A percentile compares a stretch with the other conserved stretches of the same genome.
Evolutionary conservation across 2,797 vertebrate species (phyloP).

Genomic region (Myripristis jacobus): DNA sequence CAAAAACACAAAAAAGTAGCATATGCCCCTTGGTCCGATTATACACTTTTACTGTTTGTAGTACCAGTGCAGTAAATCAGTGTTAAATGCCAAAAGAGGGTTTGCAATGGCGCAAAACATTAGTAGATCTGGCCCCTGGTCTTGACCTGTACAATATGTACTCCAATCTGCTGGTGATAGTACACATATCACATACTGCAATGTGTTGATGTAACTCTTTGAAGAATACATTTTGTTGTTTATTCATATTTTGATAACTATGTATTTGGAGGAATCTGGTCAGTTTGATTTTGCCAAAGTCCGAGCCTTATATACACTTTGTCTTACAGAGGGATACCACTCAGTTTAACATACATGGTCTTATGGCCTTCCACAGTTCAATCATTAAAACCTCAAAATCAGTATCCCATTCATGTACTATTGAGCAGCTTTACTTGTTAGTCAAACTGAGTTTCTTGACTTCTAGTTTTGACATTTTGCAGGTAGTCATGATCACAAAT

Average conservation of each 20-base stretch:
- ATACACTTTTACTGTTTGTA: too few relatives aligned
- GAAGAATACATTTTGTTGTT: neutral
- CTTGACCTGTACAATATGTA: neutral
- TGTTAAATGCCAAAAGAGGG: too few relatives aligned
- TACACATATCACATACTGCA: neutral
- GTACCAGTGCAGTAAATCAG: too few relatives aligned
- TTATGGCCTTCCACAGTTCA: neutral
- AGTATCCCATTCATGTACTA: neutral
- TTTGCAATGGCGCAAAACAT: too few relatives aligned
- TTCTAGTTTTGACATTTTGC: conserved; percentile 1
- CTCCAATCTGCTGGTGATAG: neutral
- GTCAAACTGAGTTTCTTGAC: neutral
- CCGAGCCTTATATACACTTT: conserved; percentile 51
- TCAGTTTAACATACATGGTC: conserved; percentile 25
- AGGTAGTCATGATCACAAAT: neutral
- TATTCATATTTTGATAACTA: neutral
- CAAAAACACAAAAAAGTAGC: too few relatives aligned
- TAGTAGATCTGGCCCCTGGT: neutral
- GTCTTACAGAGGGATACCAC: conserved; percentile 44
- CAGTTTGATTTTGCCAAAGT: conserved; percentile 48
- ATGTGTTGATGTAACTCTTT: conserved; percentile 4
- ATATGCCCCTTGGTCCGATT: too few relatives aligned
- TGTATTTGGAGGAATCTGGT: conserved; percentile 31
- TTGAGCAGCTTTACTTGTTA: neutral
- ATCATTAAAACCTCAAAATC: neutral